Evolutionary conservation across 2,888 invertebrate species (phyloP).

Genomic region (Nematopogon swammerdamellus): DNA sequence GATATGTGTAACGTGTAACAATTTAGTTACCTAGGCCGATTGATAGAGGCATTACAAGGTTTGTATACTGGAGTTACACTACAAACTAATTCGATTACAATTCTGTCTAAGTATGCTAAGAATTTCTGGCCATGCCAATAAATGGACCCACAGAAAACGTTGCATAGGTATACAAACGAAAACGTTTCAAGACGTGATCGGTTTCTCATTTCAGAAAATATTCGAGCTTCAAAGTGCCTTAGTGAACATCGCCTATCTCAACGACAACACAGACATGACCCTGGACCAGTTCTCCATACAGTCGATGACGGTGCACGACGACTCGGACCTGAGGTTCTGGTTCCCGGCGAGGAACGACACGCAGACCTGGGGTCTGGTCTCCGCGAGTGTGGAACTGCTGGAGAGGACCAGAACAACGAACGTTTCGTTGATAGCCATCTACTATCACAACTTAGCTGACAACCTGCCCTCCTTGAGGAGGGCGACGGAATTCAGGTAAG

Average conservation of each 20-base stretch:
- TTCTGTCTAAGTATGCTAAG: too few relatives aligned
- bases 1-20: too few relatives aligned
- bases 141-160: too few relatives aligned
- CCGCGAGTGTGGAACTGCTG: conserved; percentile 34
- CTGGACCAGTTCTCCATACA: conserved; percentile 32
- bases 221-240: conserved; percentile 41
- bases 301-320: conserved; percentile 26
- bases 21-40: too few relatives aligned
- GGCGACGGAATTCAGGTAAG: conserved; percentile 61
- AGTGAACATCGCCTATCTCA: conserved; percentile 33
- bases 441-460: conserved; percentile 61
- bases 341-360: conserved; percentile 18
- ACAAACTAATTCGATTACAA: too few relatives aligned
- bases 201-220: conserved; percentile 29
- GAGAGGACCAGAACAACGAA: conserved; percentile 22
- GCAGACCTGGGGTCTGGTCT: conserved; percentile 34
- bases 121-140: too few relatives aligned
- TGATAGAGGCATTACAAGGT: too few relatives aligned
- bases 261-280: conserved; percentile 22
- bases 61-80: too few relatives aligned
- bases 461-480: conserved; percentile 61
- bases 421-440: conserved; percentile 45
- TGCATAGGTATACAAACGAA: too few relatives aligned
- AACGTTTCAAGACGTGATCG: too few relatives aligned
- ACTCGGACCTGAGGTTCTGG: conserved; percentile 34